A percentile compares a stretch with the other conserved stretches of the same genome.
phyloP scores from a whole-genome alignment of 2,888 invertebrate genomes.

The Eilema caniola region DNA sequence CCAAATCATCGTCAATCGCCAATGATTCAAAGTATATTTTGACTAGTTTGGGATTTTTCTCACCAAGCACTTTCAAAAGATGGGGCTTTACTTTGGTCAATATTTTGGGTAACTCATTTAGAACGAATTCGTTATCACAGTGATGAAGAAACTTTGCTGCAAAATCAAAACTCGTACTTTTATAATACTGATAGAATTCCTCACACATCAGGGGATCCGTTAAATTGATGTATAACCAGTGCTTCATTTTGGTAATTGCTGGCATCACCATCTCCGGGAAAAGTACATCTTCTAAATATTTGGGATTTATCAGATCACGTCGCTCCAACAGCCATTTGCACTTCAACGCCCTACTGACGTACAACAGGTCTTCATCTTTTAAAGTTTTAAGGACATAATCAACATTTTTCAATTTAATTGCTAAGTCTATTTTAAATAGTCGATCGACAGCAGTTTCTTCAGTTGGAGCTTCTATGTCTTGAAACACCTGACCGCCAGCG shows the following conservation, averaged over 20 bases:
- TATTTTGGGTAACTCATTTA: slow-evolving; percentile 52
- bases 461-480: slow-evolving; percentile 41
- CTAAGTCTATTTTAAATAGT: slow-evolving; percentile 72
- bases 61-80: slow-evolving; percentile 63
- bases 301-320: slow-evolving; percentile 63
- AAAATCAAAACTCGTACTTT: slow-evolving; percentile 48
- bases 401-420: slow-evolving; percentile 61
- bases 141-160: slow-evolving; percentile 64
- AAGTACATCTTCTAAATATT: slow-evolving; percentile 63
- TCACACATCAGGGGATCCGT: slow-evolving; percentile 56
- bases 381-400: slow-evolving; percentile 66
- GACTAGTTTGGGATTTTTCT: slow-evolving; percentile 59
- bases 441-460: slow-evolving; percentile 65
- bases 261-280: slow-evolving; percentile 69
- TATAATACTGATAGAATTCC: slow-evolving; percentile 68
- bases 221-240: slow-evolving; percentile 61
- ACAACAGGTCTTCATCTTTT: slow-evolving; percentile 71
- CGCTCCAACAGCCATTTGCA: slow-evolving; percentile 66
- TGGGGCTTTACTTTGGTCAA: slow-evolving; percentile 60
- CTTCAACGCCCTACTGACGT: slow-evolving; percentile 71
- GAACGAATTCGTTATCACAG: slow-evolving; percentile 61
- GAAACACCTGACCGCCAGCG: slow-evolving; percentile 19
- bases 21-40: slow-evolving; percentile 63
- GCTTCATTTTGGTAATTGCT: slow-evolving; percentile 63
- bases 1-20: slow-evolving; percentile 45